Evolutionary conservation across 2,113 vertebrate species (phyloP), one percentile per base, ranked within the genome.

Genomic region (Ellobius talpinus): DNA sequence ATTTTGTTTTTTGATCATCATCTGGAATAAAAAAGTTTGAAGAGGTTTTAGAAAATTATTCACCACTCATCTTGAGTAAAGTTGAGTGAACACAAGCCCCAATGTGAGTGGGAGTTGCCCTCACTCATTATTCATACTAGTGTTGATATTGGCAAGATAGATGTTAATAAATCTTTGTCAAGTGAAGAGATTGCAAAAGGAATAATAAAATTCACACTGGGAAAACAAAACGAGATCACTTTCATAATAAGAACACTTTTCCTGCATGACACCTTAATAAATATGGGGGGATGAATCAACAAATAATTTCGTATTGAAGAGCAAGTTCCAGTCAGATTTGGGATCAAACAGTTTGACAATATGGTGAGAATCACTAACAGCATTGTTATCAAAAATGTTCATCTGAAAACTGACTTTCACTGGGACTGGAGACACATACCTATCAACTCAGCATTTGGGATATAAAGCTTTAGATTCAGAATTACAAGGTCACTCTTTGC

Each of bases 111-210:
- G 61, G 42, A 91, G 7, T 63, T n/a, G 16, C 76, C 23, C 14
- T 68, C 21, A 86, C 11, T 95, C 63, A 91, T 3, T 86, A 91
- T 81, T 63, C 39, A 84, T 72, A 68, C 74, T 73, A 10, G 4
- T 78, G n/a, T 17, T 68, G 11, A 89, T 88, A 85, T 63, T 61
- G 45, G 12, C 42, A 93, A 85, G 26, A 90, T 17, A 58, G 29
- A 17, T 92, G 29, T 14, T 95, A 52, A 91, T 66, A 82, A 94
- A 93, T 63, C 7, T 91, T 82, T 92, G n/a, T 90, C 39, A 97
- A 36, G 47, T 39, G 93, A 93, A 96, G 45, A 42, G 85, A 73
- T 36, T 8, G 50, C 70, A 76, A n/a, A 93, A n/a, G 31, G 21
- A 97, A 94, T 14, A 87, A 72, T 96, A 92, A 87, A 95, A 78